A percentile compares a stretch with the other conserved stretches of the same genome.
Evolutionary conservation across 2,113 vertebrate species (phyloP).

Genomic region (Gymnarchus niloticus): DNA sequence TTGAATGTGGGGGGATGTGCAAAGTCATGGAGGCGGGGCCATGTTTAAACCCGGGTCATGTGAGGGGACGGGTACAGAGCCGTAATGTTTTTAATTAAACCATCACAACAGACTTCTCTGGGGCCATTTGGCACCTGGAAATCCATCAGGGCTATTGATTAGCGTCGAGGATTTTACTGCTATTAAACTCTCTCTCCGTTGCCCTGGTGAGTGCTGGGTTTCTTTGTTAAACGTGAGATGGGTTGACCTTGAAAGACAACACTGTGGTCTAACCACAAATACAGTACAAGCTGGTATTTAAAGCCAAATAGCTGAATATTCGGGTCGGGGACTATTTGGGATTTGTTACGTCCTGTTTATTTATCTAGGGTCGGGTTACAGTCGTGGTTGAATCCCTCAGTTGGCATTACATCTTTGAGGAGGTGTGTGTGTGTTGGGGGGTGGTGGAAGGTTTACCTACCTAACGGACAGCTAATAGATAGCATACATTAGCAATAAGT

Average conservation of each 20-base stretch:
- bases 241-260: slow-evolving; percentile 5
- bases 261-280: background rate
- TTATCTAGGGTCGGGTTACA: background rate
- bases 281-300: background rate
- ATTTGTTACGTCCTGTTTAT: background rate
- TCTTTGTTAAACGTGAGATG: background rate
- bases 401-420: background rate
- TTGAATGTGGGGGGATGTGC: background rate
- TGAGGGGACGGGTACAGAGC: background rate
- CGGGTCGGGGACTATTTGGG: background rate
- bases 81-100: slow-evolving; percentile 17
- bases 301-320: background rate
- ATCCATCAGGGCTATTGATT: background rate
- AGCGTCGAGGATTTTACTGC: slow-evolving; percentile 4
- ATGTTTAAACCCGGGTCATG: background rate
- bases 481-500: slow-evolving; percentile 35
- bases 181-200: background rate
- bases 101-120: background rate
- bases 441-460: slow-evolving; percentile 8
- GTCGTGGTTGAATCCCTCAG: background rate
- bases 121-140: background rate
- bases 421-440: background rate
- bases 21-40: background rate
- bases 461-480: slow-evolving; percentile 32
- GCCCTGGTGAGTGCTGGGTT: background rate